Conservation (phyloP, 2,888 invertebrate species). For the Athalia circularis region DNA sequence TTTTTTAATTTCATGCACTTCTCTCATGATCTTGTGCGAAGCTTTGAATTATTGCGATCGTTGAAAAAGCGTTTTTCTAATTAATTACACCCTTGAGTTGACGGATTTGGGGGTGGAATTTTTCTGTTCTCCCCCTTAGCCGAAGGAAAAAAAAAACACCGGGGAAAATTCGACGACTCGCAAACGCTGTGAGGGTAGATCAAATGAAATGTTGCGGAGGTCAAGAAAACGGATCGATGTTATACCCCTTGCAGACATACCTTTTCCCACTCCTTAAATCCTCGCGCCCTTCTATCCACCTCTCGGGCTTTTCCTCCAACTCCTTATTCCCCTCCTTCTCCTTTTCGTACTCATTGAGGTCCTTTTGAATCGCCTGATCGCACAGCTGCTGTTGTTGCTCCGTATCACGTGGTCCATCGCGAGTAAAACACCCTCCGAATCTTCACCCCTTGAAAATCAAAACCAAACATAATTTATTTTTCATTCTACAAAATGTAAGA, state of each 20-base stretch:
- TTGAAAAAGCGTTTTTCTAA: neutral
- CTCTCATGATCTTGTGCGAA: neutral
- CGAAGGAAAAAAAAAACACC: neutral
- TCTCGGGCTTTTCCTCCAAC: conserved; percentile 51
- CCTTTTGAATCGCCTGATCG: conserved; percentile 38
- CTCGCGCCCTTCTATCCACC: conserved; percentile 51
- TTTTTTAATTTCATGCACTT: conserved; percentile 26
- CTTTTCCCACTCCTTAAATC: conserved; percentile 58
- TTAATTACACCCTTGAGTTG: neutral
- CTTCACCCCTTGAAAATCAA: neutral
- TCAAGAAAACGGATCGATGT: conserved; percentile 72
- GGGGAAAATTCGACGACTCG: neutral
- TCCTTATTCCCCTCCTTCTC: conserved; percentile 54
- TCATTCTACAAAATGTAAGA: no score
- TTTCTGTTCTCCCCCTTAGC: neutral
- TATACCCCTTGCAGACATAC: conserved; percentile 51
- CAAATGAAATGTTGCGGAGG: conserved; percentile 63
- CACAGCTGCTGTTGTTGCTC: conserved; percentile 50
- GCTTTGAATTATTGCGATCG: neutral
- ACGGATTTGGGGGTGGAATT: neutral
- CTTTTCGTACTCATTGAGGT: conserved; percentile 25
- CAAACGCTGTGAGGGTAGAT: neutral
- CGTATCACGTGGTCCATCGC: neutral
- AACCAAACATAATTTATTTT: no score
- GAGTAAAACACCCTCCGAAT: neutral